Base-by-base conservation (phyloP, 1,140 invertebrate genomes). In the Plutomurus gul region DNA sequence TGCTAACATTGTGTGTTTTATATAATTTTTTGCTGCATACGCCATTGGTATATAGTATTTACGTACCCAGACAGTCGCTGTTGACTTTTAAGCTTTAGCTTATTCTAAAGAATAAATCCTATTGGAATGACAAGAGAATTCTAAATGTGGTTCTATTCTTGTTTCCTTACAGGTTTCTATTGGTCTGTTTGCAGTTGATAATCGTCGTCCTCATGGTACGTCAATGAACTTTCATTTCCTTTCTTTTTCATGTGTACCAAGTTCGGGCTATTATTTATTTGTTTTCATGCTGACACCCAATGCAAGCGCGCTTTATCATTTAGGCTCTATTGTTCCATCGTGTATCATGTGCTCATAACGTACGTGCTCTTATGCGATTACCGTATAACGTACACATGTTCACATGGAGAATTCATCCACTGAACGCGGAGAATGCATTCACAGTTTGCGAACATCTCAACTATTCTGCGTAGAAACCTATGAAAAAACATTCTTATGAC, bases 101-200 rank as follows among this genome's bases (percentile, higher is more conserved):
- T 36, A 18, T 18, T 75, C 18, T 75, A 30, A 47, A 47, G 43
- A 18, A 36, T 49, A n/a, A 75, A 47, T 47, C 73, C 43, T 46
- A 25, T 33, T 49, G 20, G 25, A 75, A 75, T 25, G 43, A 30
- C 33, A 77, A 77, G 36, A 77, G n/a, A 46, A 77, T 77, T 36
- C 46, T 74, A 49, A 76, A 36, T 79, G 37, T 75, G 39, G 11
- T 65, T 30, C 18, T 70, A 36, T 77, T 70, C 60, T 79, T 49
- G 77, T 49, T 80, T 75, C 36, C 27, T 82, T 82, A 10, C 82
- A 83, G 82, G 79, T 81, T 83, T 83, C 79, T 83, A 83, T 78
- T 83, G 82, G 79, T 83, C 73, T 81, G 77, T 83, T 83, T 83
- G 82, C 82, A 83, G 74, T 80, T 83, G 82, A 83, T 83, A 83